Percentiles rank a stretch among this genome's conserved stretches.
phyloP scores from a whole-genome alignment of 2,797 vertebrate species.

The Hyperoplus immaculatus region DNA sequence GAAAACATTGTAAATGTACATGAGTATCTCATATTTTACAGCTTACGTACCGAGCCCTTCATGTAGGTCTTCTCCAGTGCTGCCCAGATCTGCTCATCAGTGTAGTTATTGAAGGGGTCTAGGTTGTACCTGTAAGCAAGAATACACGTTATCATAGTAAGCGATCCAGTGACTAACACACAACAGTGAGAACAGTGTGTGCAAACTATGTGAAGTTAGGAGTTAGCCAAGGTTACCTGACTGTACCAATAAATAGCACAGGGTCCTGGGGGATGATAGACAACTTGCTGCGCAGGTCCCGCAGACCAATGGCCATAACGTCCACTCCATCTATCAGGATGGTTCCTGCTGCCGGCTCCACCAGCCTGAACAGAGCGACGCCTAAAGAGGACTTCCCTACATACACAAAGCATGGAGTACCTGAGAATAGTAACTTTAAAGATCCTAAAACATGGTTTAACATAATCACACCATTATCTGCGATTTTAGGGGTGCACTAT shows the following conservation, averaged over 20 bases:
- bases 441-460: background rate
- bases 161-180: background rate
- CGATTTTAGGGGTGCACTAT: no score
- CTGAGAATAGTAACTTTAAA: background rate
- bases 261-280: slow-evolving; percentile 91
- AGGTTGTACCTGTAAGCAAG: slow-evolving; percentile 83
- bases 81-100: slow-evolving; percentile 85
- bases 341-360: slow-evolving; percentile 83
- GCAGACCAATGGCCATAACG: slow-evolving; percentile 79
- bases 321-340: slow-evolving; percentile 86
- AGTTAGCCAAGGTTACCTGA: slow-evolving; percentile 79
- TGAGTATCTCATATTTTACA: background rate
- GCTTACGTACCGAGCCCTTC: slow-evolving; percentile 80
- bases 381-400: slow-evolving; percentile 89
- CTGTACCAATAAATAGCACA: slow-evolving; percentile 87
- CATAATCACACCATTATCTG: no score
- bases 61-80: slow-evolving; percentile 88
- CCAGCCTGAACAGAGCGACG: slow-evolving; percentile 86
- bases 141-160: background rate
- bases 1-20: background rate
- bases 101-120: slow-evolving; percentile 83
- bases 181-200: background rate
- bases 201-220: background rate
- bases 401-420: slow-evolving; percentile 2
- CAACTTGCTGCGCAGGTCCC: slow-evolving; percentile 88